These are phyloP conservation scores for Eudyptes chrysolophus DNA, from an alignment of 2,113 vertebrate species.

Conservation along the genomic window DNA sequence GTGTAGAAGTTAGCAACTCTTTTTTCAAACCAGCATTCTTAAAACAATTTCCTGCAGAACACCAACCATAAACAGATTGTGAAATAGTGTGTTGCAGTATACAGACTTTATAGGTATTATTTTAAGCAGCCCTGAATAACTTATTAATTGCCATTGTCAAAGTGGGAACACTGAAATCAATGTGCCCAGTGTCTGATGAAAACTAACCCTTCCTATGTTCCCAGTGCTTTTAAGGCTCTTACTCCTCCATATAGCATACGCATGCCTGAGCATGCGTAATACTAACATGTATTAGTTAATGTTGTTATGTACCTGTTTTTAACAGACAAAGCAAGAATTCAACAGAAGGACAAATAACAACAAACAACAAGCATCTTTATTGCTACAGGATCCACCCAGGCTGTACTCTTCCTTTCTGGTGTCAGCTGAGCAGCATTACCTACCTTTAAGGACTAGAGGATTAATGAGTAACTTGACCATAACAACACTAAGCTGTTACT, in stretches of 20 bases:
- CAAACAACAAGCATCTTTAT: accelerated
- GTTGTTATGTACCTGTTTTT: neutral
- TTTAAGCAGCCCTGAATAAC: neutral
- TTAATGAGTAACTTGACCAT: neutral
- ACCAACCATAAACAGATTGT: neutral
- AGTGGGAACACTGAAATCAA: neutral
- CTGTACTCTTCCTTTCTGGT: neutral
- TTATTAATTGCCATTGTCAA: neutral
- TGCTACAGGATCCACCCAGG: neutral
- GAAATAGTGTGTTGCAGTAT: neutral
- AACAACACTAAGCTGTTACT: neutral
- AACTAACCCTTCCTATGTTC: neutral
- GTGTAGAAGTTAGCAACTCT: neutral
- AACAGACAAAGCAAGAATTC: neutral
- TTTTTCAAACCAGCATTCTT: neutral
- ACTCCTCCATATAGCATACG: accelerated
- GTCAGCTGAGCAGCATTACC: neutral
- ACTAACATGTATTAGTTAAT: neutral
- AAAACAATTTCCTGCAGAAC: neutral
- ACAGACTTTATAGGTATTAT: neutral
- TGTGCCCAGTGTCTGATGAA: neutral
- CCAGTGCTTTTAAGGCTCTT: neutral
- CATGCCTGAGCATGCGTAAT: neutral
- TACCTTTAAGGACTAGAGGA: neutral
- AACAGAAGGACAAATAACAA: neutral